Conservation (phyloP, 37 sponge, comb jelly and placozoan species). For the Diacarnus erythraeanus region DNA sequence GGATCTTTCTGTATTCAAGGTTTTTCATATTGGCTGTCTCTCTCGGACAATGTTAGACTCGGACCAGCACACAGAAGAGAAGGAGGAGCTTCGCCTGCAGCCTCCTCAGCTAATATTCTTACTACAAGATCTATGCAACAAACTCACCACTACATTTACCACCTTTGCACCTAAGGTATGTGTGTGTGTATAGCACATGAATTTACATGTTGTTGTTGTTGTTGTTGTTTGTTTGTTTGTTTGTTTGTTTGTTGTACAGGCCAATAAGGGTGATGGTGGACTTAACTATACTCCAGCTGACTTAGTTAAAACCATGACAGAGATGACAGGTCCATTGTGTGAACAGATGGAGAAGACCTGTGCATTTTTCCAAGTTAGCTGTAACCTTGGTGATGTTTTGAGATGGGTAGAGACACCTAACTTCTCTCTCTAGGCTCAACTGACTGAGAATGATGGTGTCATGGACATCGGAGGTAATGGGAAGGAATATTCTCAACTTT, state of each 20-base stretch:
- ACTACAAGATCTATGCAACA: conserved; percentile 59
- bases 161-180: conserved; percentile 36
- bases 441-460: conserved; percentile 50
- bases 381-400: background rate
- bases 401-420: background rate
- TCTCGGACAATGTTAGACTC: conserved; percentile 55
- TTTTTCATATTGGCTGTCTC: conserved; percentile 23
- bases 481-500: conserved; percentile 20
- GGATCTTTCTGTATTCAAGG: conserved; percentile 42
- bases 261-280: background rate
- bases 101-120: conserved; percentile 68
- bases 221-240: no score
- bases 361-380: conserved; percentile 60
- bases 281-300: background rate
- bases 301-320: conserved; percentile 5
- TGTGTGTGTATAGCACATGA: background rate
- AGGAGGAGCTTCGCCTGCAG: conserved; percentile 40
- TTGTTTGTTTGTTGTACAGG: no score
- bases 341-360: conserved; percentile 56
- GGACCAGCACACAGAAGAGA: conserved; percentile 39
- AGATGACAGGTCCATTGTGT: conserved; percentile 39
- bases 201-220: no score
- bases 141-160: conserved; percentile 32
- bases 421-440: conserved; percentile 25
- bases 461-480: conserved; percentile 19